Evolutionary conservation across 2,888 invertebrate genomes (phyloP), one percentile per base, ranked within the genome.

Genomic region (Eugnorisma glareosa): DNA sequence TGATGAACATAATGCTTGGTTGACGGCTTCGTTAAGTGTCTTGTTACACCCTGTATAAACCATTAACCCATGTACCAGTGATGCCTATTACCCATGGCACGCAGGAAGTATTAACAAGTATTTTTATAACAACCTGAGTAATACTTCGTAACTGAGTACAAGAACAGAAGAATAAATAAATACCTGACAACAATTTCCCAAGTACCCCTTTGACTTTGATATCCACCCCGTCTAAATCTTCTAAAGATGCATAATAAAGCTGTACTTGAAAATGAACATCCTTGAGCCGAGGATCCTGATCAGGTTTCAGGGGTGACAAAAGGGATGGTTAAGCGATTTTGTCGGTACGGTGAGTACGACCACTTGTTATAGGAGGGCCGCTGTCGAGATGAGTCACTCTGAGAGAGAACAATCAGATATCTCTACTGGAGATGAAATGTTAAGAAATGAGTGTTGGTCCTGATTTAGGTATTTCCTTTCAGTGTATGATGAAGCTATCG

Each of bases 281-380:
- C 35, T 59, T 13, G 45, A 73, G 40, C 13, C 28, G 28, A 70
- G 59, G 11, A 61, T 45, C 15, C 67, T 31, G 83, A 82, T 82
- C 83, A 79, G 70, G 51, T 71, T 75, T 31, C 64, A 67, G 67
- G 64, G 48, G 68, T 28, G 54, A 45, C 54, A 54, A 40, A 72
- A 64, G 57, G 37, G 48, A 66, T 66, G 57, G n/a, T 37, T 75
- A 57, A 82, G 67, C 84, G 81, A 70, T 80, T 69, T 66, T 51
- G 15, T 69, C 63, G 48, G 28, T 31, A 57, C 8, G 48, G 37
- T 69, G 35, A 83, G 75, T 40, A 43, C 54, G 15, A 54, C 54
- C 80, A 72, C 83, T 83, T 61, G 54, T 15, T 31, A n/a, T 51
- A 59, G 43, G 61, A 82, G 83, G 40, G 35, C 40, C 21, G 1